phyloP scores from a whole-genome alignment of 1,140 invertebrate species.

The Acyrthosiphon pisum region DNA sequence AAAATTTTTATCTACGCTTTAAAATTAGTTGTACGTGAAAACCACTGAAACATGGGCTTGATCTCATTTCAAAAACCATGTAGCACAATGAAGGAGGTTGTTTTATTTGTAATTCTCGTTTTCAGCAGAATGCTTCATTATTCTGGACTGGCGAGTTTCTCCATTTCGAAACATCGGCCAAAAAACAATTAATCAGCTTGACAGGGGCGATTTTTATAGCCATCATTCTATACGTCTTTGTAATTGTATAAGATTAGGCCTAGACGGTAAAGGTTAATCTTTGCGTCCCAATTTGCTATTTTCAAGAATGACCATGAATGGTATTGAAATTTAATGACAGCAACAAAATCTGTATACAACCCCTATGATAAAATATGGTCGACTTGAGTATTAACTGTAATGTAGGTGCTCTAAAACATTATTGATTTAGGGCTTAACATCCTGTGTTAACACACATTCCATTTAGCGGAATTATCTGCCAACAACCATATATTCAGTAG shows the following conservation, averaged over 20 bases:
- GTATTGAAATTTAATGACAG: background rate
- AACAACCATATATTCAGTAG: background rate
- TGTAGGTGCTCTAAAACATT: constrained; percentile 20
- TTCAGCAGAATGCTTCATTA: background rate
- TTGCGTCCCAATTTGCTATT: background rate
- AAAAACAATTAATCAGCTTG: constrained; percentile 2
- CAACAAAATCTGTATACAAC: background rate
- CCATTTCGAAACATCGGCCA: background rate
- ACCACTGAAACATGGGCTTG: background rate
- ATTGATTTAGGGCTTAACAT: background rate
- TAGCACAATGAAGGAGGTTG: background rate
- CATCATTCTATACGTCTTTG: constrained; percentile 21
- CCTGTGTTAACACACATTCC: background rate
- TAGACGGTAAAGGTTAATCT: background rate
- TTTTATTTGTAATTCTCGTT: constrained; percentile 39
- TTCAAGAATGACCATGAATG: background rate
- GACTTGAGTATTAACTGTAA: background rate
- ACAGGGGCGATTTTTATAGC: constrained; percentile 21
- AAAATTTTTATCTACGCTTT: background rate
- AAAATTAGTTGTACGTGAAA: background rate
- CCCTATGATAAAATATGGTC: background rate
- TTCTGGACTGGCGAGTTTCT: constrained; percentile 25
- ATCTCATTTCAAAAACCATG: background rate
- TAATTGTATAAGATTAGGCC: constrained; percentile 12
- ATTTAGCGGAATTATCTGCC: background rate